Conservation (phyloP, 2,888 invertebrate genomes). For the Yponomeuta cagnagella region DNA sequence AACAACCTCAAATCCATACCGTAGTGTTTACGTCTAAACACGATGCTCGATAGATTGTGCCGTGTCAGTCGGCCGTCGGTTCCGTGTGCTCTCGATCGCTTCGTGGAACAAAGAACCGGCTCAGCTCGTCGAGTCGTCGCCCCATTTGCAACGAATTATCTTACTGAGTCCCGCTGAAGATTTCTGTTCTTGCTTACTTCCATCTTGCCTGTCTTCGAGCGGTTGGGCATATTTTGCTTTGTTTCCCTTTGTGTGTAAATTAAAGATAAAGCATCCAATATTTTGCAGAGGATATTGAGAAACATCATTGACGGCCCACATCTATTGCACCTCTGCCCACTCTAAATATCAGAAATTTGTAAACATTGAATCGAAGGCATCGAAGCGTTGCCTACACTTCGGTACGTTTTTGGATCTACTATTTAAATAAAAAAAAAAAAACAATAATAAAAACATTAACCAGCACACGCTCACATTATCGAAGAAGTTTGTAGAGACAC, state of each 20-base stretch:
- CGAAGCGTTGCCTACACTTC: neutral
- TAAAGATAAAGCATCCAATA: neutral
- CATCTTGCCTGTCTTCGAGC: neutral
- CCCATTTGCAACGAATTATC: constrained; percentile 8
- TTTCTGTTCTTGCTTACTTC: neutral
- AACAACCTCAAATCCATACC: neutral
- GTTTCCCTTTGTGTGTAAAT: neutral
- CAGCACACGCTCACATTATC: too few relatives aligned
- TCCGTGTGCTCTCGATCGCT: constrained; percentile 58
- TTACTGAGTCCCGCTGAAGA: neutral
- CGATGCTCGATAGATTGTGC: constrained; percentile 22
- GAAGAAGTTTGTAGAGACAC: too few relatives aligned
- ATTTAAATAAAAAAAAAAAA: too few relatives aligned
- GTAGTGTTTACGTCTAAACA: neutral
- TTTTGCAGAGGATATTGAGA: neutral
- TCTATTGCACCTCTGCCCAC: neutral
- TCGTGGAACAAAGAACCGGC: constrained; percentile 39
- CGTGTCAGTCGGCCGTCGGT: constrained; percentile 60
- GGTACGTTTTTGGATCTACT: too few relatives aligned
- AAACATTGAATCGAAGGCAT: neutral
- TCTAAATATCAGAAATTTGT: constrained; percentile 2
- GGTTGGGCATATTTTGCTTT: neutral
- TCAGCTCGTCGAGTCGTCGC: constrained; percentile 14
- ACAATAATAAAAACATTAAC: too few relatives aligned
- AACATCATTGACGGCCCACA: neutral